phyloP scores from a whole-genome alignment of 2,888 invertebrate genomes.

The Platycheirus albimanus region DNA sequence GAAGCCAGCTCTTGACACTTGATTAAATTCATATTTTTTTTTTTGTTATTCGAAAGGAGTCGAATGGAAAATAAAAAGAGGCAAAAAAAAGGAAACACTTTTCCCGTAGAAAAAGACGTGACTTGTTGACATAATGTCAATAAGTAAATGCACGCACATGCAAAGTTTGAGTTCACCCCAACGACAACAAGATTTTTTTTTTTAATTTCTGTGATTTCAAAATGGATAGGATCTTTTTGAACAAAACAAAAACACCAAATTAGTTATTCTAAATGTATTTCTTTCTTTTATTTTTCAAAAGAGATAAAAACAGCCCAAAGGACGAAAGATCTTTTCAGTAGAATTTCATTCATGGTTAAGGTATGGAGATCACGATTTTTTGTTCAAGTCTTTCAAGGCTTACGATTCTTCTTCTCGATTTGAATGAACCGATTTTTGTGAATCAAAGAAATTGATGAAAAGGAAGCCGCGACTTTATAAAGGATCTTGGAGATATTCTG shows the following conservation, averaged over 20 bases:
- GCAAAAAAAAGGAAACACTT: conserved; percentile 73
- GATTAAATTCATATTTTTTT: conserved; percentile 64
- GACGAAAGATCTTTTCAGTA: conserved; percentile 44
- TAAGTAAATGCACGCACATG: conserved; percentile 62
- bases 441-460: conserved; percentile 13
- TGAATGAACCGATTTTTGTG: conserved; percentile 19
- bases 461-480: conserved; percentile 32
- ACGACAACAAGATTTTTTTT: neutral
- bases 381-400: conserved; percentile 17
- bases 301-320: conserved; percentile 56
- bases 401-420: conserved; percentile 16
- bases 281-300: too few relatives aligned
- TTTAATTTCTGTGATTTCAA: too few relatives aligned
- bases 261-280: conserved; percentile 63
- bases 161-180: conserved; percentile 50
- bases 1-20: conserved; percentile 65
- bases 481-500: neutral
- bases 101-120: conserved; percentile 68
- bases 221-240: conserved; percentile 55
- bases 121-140: conserved; percentile 64
- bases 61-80: conserved; percentile 23
- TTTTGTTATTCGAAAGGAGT: conserved; percentile 37
- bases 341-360: conserved; percentile 28
- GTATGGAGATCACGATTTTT: conserved; percentile 57
- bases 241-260: conserved; percentile 33